Evolutionary conservation across 2,888 invertebrate genomes (phyloP), one percentile per base, ranked within the genome.

Genomic region (Orgyia antiqua): DNA sequence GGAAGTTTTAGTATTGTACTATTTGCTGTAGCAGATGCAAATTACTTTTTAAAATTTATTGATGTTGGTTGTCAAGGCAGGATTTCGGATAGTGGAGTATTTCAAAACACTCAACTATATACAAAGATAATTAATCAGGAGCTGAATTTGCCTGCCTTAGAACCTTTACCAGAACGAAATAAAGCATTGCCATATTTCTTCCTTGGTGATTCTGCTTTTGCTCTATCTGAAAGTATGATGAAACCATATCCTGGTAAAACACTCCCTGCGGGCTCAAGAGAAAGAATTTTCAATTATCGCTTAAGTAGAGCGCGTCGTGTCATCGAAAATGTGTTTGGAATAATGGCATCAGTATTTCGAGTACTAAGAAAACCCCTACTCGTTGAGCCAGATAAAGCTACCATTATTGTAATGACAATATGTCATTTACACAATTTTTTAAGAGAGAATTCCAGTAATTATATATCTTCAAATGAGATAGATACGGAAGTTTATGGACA

Each of bases 181-280:
- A 32, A 31, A 21, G 10, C 35, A n/a, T 35, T 44, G 19, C 45
- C 45, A 36, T 42, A 42, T 31, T 32, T 39, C 17, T 33, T 45
- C 37, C 25, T 44, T 18, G 45, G 37, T 7, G 42, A 39, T 33
- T 29, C 23, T 37, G 39, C 42, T 13, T 42, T 42, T 36, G 33
- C 41, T 39, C 37, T 39, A 42, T 29, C 31, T 36, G 33, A 41
- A 31, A 25, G 41, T 13, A 10, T 39, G 31, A 44, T 41, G 41
- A 41, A 44, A 30, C 44, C 44, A 31, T 44, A 41, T 41, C 24
- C 29, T 31, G 44, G 41, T 29, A 26, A 12, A 34, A n/a, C n/a
- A n/a, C n/a, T n/a, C n/a, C n/a, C n/a, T n/a, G n/a, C n/a, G n/a
- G n/a, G n/a, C n/a, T n/a, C n/a, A n/a, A n/a, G n/a, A n/a, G n/a